Evolutionary conservation across 2,888 invertebrate genomes (phyloP).

Genomic region (Blastobasis lacticolella): DNA sequence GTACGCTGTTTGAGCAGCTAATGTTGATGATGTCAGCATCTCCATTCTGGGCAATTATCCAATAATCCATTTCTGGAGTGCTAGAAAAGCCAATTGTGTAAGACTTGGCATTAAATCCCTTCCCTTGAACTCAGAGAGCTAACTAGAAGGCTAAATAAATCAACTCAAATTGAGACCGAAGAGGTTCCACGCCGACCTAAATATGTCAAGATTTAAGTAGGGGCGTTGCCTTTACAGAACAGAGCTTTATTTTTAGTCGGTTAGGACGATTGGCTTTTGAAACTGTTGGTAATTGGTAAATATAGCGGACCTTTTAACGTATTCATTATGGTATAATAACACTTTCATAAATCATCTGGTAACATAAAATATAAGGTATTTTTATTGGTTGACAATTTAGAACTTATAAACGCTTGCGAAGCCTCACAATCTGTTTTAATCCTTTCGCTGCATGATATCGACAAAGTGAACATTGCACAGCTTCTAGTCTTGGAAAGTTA

Average conservation of each 20-base stretch:
- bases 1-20: slow-evolving; percentile 22
- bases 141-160: slow-evolving; percentile 17
- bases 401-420: too few relatives aligned
- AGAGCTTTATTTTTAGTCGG: slow-evolving; percentile 40
- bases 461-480: background rate
- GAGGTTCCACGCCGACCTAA: slow-evolving; percentile 52
- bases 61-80: slow-evolving; percentile 6
- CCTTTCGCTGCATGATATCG: too few relatives aligned
- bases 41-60: slow-evolving; percentile 20
- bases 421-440: too few relatives aligned
- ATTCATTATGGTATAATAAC: too few relatives aligned
- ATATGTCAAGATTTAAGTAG: slow-evolving; percentile 43
- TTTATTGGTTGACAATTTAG: too few relatives aligned
- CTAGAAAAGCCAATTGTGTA: too few relatives aligned
- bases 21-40: too few relatives aligned
- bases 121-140: background rate
- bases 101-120: background rate
- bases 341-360: too few relatives aligned
- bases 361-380: too few relatives aligned
- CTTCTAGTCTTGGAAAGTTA: slow-evolving; percentile 23
- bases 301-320: slow-evolving; percentile 7
- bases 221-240: slow-evolving; percentile 15
- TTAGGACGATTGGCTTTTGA: slow-evolving; percentile 23
- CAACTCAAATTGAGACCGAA: slow-evolving; percentile 39
- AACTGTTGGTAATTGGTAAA: slow-evolving; percentile 16